Base-by-base conservation (phyloP, 1,140 invertebrate species). In the Armadillidium nasatum region DNA sequence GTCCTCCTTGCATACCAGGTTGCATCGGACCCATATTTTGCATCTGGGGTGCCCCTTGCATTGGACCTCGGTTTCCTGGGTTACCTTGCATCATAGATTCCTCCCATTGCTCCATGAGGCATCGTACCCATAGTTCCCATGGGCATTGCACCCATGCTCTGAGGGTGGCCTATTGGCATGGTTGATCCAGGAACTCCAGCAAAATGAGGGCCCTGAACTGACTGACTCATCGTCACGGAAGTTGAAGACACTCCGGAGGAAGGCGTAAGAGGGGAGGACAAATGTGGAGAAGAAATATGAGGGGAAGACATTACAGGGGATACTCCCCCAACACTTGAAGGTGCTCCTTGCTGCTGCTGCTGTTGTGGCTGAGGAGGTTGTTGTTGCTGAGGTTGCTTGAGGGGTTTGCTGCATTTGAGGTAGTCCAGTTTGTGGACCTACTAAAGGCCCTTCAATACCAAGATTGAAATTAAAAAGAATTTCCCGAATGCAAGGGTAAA, bases 401-500 rank as follows among this genome's bases (percentile, higher is more conserved):
- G 11, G 50, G 3, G 11, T 2, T 19, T 60, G 50, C 50, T 60
- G 50, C 50, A 60, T 60, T 13, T 13, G 50, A 13, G 50, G 19
- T 19, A 60, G 1, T 19, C 50, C 50, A 13, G 11, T 19, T 19
- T 60, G 50, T 1, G 50, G 50, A 4, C 50, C 50, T 13, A 60
- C 50, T 19, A 19, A 19, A 60, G 50, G 67, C 54, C 79, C 79
- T 60, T 80, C 79, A 11, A 76, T 70, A 21, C 76, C 79, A 15
- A 80, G 67, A 44, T 72, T 75, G 15, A 80, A 66, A 44, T 74
- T 74, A 68, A 75, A 78, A 7, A 80, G 21, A 15, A 80, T 23
- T 45, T 80, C 77, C n/a, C 74, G 46, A 11, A 80, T 76, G 45
- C 77, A 76, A 4, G 79, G 79, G 46, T 74, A 80, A 9, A 80